Conservation (phyloP, 1,140 invertebrate species). For the Mya arenaria region DNA sequence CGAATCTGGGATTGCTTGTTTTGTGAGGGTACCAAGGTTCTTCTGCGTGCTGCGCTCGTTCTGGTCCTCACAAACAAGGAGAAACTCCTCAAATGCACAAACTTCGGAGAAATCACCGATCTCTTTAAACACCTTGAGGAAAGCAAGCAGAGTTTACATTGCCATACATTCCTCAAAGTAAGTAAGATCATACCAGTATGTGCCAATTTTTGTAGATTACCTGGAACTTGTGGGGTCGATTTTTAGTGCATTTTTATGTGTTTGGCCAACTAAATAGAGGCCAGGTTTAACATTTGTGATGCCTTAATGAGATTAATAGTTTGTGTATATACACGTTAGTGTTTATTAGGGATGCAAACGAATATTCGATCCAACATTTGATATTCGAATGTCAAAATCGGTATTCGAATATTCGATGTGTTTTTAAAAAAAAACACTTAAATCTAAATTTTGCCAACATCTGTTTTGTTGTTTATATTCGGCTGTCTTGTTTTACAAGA, state of each 20-base stretch:
- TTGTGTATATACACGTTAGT: not conserved
- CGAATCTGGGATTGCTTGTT: slow-evolving; percentile 98
- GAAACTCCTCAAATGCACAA: slow-evolving; percentile 87
- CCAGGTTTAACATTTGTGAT: not conserved
- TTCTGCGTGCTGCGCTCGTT: slow-evolving; percentile 93
- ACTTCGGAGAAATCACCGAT: slow-evolving; percentile 88
- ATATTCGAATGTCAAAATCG: no score
- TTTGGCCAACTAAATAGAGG: not conserved
- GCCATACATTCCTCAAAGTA: slow-evolving; percentile 93
- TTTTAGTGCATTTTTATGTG: not conserved
- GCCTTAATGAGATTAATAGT: not conserved
- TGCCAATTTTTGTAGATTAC: slow-evolving; percentile 38
- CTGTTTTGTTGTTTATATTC: no score
- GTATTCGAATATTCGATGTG: no score
- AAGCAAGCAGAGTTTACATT: slow-evolving; percentile 88
- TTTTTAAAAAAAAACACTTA: no score
- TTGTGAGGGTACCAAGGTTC: slow-evolving; percentile 93
- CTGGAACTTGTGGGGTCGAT: not conserved
- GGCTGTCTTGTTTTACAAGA: no score
- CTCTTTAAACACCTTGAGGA: slow-evolving; percentile 90
- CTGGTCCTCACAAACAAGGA: slow-evolving; percentile 88
- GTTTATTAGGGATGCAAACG: not conserved
- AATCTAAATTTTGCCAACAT: no score
- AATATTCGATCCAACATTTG: not conserved
- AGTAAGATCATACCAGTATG: slow-evolving; percentile 26